Conservation (phyloP, 1,140 invertebrate species). For the Drosophila pruinosa region DNA sequence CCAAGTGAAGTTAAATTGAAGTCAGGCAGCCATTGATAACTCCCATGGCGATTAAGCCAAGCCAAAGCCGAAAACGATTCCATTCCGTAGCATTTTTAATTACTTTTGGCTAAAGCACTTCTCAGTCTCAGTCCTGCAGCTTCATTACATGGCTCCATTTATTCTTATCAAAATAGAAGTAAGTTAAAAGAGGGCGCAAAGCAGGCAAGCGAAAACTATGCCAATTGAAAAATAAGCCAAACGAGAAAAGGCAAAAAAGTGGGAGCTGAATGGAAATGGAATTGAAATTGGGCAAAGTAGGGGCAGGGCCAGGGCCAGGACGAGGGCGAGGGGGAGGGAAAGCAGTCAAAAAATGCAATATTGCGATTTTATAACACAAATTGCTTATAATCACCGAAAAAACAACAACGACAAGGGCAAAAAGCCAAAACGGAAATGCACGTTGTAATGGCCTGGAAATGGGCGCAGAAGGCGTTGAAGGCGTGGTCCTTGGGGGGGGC, state of each 20-base stretch:
- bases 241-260: constrained; percentile 52
- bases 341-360: constrained; percentile 66
- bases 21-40: neutral
- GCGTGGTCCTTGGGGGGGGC: neutral
- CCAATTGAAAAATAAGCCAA: constrained; percentile 72
- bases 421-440: constrained; percentile 68
- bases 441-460: constrained; percentile 75
- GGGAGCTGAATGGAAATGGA: constrained; percentile 35
- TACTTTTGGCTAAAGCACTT: constrained; percentile 15
- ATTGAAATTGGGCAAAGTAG: neutral
- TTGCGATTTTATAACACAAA: constrained; percentile 79
- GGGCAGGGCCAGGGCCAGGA: neutral
- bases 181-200: neutral
- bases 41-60: neutral
- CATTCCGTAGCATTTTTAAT: constrained; percentile 24
- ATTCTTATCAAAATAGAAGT: neutral
- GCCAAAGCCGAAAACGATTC: constrained; percentile 1
- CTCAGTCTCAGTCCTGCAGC: neutral
- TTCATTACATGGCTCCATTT: constrained; percentile 18
- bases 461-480: constrained; percentile 38
- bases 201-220: constrained; percentile 66
- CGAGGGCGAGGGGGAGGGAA: neutral
- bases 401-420: constrained; percentile 5
- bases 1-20: constrained; percentile 2
- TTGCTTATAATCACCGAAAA: constrained; percentile 73